A percentile compares a stretch with the other conserved stretches of the same genome.
Conservation (phyloP, 2,113 vertebrate genomes). For the Albula goreensis region DNA sequence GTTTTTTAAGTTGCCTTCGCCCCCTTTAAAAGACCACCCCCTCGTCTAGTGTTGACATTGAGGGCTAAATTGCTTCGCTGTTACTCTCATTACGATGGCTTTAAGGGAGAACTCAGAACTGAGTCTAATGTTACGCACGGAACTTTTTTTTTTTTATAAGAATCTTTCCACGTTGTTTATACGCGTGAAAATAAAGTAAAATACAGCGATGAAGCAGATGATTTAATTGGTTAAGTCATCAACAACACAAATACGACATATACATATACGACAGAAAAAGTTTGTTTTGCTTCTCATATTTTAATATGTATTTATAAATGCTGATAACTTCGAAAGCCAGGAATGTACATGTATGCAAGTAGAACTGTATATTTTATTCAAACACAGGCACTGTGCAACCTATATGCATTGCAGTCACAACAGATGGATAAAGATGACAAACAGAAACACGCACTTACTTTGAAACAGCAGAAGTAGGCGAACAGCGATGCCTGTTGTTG, state of each 20-base stretch:
- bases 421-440: not conserved
- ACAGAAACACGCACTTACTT: constrained; percentile 54
- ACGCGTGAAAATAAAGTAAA: not conserved
- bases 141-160: not conserved
- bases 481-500: not conserved
- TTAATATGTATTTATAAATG: not conserved
- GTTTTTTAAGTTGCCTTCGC: not conserved
- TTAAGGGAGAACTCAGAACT: not conserved
- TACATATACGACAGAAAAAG: not conserved
- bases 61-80: not conserved
- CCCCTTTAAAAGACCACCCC: not conserved
- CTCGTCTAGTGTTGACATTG: not conserved
- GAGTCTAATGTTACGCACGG: not conserved
- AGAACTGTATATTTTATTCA: not conserved
- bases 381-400: not conserved
- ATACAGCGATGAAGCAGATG: not conserved
- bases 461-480: constrained; percentile 47
- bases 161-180: not conserved
- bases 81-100: not conserved
- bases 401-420: not conserved
- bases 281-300: not conserved
- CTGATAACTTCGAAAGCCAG: not conserved
- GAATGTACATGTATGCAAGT: not conserved
- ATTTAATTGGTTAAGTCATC: not conserved
- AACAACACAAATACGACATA: not conserved